phyloP scores from a whole-genome alignment of 1,140 invertebrate genomes.

The Ips nitidus region DNA sequence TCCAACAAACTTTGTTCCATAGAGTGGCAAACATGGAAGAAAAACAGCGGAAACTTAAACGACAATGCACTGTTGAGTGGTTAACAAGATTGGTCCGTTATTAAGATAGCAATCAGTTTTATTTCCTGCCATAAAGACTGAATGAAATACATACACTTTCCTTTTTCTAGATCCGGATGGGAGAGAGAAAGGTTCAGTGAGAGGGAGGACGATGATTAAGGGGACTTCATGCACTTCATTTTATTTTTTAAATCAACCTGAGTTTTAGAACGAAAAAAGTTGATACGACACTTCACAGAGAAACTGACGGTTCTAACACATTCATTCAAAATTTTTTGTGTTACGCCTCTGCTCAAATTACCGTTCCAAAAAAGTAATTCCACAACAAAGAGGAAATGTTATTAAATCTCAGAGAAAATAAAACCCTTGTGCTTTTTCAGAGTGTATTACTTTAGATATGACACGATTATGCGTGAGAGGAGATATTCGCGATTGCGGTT shows the following conservation, averaged over 20 bases:
- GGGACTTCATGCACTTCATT: background rate
- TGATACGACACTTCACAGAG: no score
- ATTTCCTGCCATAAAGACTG: constrained; percentile 52
- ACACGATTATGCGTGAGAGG: constrained; percentile 49
- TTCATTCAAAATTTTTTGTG: background rate
- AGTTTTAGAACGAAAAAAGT: no score
- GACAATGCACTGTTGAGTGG: constrained; percentile 50
- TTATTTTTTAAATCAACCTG: no score
- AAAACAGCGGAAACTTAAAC: constrained; percentile 42
- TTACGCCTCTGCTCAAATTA: constrained; percentile 9
- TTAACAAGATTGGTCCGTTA: constrained; percentile 54
- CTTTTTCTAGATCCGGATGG: constrained; percentile 39
- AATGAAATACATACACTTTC: constrained; percentile 51
- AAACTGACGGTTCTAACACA: no score
- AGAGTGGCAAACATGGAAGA: constrained; percentile 42
- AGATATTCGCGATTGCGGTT: constrained; percentile 29
- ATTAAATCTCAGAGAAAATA: constrained; percentile 42
- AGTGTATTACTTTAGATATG: constrained; percentile 46
- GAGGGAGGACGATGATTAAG: constrained; percentile 27
- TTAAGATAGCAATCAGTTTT: constrained; percentile 55
- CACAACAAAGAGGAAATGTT: constrained; percentile 41
- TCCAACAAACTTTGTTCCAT: constrained; percentile 38
- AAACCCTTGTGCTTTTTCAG: constrained; percentile 42
- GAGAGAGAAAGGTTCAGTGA: constrained; percentile 32
- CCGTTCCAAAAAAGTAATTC: constrained; percentile 28